Base-by-base conservation (phyloP, 2,797 vertebrate genomes). In the Ptychobarbus kaznakovi region DNA sequence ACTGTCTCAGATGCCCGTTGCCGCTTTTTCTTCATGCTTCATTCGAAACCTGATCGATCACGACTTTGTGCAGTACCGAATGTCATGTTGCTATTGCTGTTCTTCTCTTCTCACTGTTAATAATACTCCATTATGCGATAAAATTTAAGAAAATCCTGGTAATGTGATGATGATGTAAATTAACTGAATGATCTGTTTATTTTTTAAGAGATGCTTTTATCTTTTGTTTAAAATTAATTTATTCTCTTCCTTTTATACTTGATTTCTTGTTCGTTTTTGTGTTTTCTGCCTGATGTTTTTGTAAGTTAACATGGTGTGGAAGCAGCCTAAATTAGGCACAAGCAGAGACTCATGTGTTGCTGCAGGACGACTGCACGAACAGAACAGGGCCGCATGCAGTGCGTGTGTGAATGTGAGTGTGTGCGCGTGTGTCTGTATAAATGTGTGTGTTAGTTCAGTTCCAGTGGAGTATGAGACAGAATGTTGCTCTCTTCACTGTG, bases 281-380 rank as follows among this genome's bases (percentile, higher is more conserved):
- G 92, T 92, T 58, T 86, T 92, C 93, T 93, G 93, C 90, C 90
- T 92, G 87, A 87, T 83, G 87, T 92, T 90, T 95, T 95, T 94
- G 92, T 94, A 94, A 89, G 90, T 93, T 93, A 86, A 93, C 91
- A 93, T 95, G 91, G 91, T 79, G 85, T 80, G 89, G 90, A 88
- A 84, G 88, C 89, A 91, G 91, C 94, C 93, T 94, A 94, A 94
- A 93, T 95, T 93, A 94, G 94, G 92, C 92, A 89, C 87, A 86
- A 87, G 85, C 83, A 82, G 81, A 88, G 88, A 80, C 69, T 66
- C 76, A 83, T 74, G 87, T 81, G 5, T 76, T 70, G 84, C 73
- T 58, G 72, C 72, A 11, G 70, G 78, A 61, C 77, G 87, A 87
- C 72, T 73, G 91, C 90, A 87, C 92, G 89, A 90, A 90, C 66